A percentile compares a stretch with the other conserved stretches of the same genome.
Evolutionary conservation across 2,113 vertebrate species (phyloP).

Genomic region (Peromyscus polionotus): DNA sequence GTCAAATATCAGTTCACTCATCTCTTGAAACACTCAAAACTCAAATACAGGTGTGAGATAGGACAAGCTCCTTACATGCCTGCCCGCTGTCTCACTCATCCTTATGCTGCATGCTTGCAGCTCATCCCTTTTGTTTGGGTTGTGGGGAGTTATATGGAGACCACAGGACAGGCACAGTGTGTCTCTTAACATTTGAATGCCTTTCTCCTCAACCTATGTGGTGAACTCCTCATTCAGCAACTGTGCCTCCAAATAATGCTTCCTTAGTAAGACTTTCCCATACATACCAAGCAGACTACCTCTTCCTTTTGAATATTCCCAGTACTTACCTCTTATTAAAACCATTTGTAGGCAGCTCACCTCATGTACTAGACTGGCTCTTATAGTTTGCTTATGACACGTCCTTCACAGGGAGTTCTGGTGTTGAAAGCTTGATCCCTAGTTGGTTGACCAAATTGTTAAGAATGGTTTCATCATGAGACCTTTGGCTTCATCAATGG

Average conservation of each 20-base stretch:
- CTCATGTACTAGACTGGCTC: background rate
- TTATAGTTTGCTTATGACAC: background rate
- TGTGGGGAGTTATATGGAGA: background rate
- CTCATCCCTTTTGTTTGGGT: background rate
- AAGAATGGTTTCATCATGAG: background rate
- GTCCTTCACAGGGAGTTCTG: background rate
- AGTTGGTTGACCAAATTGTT: background rate
- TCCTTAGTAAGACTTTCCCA: background rate
- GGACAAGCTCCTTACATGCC: background rate
- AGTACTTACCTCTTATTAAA: background rate
- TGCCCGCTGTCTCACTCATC: background rate
- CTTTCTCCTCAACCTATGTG: background rate
- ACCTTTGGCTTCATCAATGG: background rate
- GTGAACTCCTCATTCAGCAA: background rate
- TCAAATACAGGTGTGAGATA: background rate
- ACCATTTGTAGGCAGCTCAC: background rate
- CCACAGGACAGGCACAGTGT: background rate
- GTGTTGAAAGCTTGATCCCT: background rate
- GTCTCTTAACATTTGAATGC: rapidly evolving
- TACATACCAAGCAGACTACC: background rate
- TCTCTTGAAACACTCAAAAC: background rate
- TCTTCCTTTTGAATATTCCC: background rate
- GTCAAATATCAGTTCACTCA: background rate
- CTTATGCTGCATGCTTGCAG: background rate
- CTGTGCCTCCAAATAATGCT: background rate